These are phyloP conservation scores for Bufotes viridis DNA, from an alignment of 2,797 vertebrate species.

Conservation along the genomic window DNA sequence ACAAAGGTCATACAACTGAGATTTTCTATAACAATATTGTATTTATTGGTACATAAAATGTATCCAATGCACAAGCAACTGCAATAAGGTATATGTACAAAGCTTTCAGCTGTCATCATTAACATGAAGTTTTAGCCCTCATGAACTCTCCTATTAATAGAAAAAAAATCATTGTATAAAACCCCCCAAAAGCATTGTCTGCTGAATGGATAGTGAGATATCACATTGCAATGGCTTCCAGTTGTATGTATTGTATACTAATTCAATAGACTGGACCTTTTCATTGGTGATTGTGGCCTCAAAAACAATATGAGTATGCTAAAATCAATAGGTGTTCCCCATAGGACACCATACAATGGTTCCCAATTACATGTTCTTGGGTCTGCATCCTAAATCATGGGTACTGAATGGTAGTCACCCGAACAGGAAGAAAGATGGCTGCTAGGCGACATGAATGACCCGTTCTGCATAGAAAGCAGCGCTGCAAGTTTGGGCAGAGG, in stretches of 20 bases:
- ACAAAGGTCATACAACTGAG: background rate
- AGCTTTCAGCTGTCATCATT: background rate
- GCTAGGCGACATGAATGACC: background rate
- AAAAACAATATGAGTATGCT: too few relatives aligned
- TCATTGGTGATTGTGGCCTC: background rate
- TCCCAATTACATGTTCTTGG: too few relatives aligned
- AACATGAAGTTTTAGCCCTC: background rate
- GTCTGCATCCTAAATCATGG: too few relatives aligned
- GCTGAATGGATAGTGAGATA: background rate
- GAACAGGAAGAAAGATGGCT: background rate
- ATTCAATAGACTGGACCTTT: background rate
- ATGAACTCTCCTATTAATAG: background rate
- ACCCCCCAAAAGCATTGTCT: background rate
- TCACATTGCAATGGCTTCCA: background rate
- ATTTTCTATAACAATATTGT: constrained; percentile 35
- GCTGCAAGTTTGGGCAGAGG: background rate
- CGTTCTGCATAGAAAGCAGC: background rate
- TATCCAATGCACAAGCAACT: constrained; percentile 29
- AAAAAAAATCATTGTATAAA: constrained; percentile 32
- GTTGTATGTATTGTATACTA: background rate
- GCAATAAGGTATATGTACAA: constrained; percentile 50
- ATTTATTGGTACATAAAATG: constrained; percentile 54
- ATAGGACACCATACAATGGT: background rate
- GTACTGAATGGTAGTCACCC: background rate
- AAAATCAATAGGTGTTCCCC: background rate